Base-by-base conservation (phyloP, 2,888 invertebrate genomes). In the Melikaiella ostensackeni region DNA sequence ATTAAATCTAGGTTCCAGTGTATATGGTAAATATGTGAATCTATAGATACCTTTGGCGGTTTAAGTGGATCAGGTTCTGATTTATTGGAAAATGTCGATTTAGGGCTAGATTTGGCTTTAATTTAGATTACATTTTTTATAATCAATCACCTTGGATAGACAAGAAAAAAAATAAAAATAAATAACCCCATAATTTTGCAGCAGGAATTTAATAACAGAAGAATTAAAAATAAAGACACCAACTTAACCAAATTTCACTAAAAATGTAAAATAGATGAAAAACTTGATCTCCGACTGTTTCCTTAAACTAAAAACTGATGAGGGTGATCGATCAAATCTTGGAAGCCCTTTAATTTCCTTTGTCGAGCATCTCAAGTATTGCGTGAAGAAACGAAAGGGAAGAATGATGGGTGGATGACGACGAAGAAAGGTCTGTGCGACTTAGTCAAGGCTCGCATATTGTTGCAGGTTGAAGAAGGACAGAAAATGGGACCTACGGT, bases 151-250 rank as follows among this genome's bases (percentile, higher is more conserved):
- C 16, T 0, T 42, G 5, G 5, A 42, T 42, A 42, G 42, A 11
- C 11, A 38, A 42, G 42, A 16, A 2, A 30, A 30, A 30, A 30
- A 30, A 30, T n/a, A n/a, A n/a, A n/a, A n/a, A n/a, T n/a, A n/a
- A n/a, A n/a, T n/a, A 30, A 3, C 30, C 4, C 2, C 30, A 30
- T 30, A 30, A 30, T 30, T n/a, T n/a, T 30, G 42, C 42, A 3
- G 13, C 16, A 16, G 4, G 42, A 3, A 5, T 42, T 16, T 4
- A 42, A 42, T 42, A 42, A 42, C 13, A 3, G 16, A 42, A 42
- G 42, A 27, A 27, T 1, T 35, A 38, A 50, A 50, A 11, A 27
- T n/a, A 19, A 46, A 70, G 94, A 24, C 4, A 42, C 16, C 42
- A 57, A 73, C 24, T 74, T 63, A 27, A 74, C 66, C 84, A 80